phyloP scores from a whole-genome alignment of 2,797 vertebrate genomes.

The Sebastiscus tertius region DNA sequence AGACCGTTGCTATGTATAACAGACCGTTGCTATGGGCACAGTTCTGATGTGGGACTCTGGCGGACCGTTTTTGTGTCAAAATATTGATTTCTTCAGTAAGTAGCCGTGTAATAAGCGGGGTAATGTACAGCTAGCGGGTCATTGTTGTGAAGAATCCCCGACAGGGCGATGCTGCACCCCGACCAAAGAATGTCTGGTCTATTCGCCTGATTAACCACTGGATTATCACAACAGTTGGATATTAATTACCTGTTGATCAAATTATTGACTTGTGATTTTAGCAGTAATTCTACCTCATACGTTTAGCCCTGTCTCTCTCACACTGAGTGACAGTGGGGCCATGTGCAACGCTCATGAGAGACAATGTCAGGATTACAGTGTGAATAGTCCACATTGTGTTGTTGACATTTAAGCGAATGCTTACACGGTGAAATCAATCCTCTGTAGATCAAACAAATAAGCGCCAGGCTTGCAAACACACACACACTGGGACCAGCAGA shows the following conservation, averaged over 20 bases:
- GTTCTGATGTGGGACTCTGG: too few species aligned
- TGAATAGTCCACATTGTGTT: constrained; percentile 55
- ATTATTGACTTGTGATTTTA: neutral
- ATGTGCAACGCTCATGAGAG: constrained; percentile 18
- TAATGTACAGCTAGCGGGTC: too few species aligned
- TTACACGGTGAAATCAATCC: constrained; percentile 56
- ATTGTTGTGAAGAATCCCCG: too few species aligned
- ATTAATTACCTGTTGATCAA: neutral
- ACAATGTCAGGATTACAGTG: constrained; percentile 61
- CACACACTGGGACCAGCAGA: neutral
- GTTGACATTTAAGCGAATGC: constrained; percentile 51
- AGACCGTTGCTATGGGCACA: too few species aligned
- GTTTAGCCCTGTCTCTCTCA: neutral
- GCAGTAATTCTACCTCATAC: neutral
- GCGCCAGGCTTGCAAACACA: neutral
- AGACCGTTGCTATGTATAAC: too few species aligned
- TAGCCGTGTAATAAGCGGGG: too few species aligned
- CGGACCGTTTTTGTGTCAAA: too few species aligned
- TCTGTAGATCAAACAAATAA: constrained; percentile 29
- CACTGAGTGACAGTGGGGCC: neutral
- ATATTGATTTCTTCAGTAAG: too few species aligned
- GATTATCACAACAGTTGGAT: neutral
- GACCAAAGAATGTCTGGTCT: neutral
- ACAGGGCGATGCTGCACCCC: neutral
- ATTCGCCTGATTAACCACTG: neutral